phyloP scores from a whole-genome alignment of 2,797 vertebrate genomes.

The Sarcoramphus papa region DNA sequence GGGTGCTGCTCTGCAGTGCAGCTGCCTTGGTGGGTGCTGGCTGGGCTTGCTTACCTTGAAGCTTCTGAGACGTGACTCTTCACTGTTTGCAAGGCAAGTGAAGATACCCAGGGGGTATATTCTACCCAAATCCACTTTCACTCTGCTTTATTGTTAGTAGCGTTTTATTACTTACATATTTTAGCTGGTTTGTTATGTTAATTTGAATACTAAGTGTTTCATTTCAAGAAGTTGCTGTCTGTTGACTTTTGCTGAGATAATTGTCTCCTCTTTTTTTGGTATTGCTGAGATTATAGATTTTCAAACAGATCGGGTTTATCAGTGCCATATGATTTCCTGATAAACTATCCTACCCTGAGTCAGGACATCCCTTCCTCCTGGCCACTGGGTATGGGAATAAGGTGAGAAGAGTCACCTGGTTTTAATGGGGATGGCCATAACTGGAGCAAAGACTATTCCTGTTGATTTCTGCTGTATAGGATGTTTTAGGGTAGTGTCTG shows the following conservation, averaged over 20 bases:
- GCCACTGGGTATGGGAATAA: not conserved
- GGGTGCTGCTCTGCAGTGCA: not conserved
- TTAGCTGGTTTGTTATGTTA: not conserved
- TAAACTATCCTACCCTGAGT: not conserved
- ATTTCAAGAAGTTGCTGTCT: not conserved
- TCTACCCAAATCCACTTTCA: not conserved
- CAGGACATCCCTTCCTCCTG: not conserved
- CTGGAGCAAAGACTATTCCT: not conserved
- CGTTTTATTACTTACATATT: not conserved
- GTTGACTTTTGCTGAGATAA: not conserved
- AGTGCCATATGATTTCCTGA: not conserved
- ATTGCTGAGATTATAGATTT: not conserved
- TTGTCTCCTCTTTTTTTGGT: not conserved
- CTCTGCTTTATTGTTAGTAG: not conserved
- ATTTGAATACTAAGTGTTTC: not conserved
- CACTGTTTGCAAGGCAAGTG: not conserved
- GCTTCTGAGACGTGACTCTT: not conserved
- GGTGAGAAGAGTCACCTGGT: not conserved
- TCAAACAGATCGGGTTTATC: not conserved
- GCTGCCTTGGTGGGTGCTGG: not conserved
- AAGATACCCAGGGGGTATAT: not conserved
- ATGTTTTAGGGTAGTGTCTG: not conserved
- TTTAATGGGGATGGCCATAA: not conserved
- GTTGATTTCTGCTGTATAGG: not conserved
- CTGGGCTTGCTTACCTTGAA: not conserved